Conservation (phyloP, 2,113 vertebrate genomes). For the Atherinomorus stipes region DNA sequence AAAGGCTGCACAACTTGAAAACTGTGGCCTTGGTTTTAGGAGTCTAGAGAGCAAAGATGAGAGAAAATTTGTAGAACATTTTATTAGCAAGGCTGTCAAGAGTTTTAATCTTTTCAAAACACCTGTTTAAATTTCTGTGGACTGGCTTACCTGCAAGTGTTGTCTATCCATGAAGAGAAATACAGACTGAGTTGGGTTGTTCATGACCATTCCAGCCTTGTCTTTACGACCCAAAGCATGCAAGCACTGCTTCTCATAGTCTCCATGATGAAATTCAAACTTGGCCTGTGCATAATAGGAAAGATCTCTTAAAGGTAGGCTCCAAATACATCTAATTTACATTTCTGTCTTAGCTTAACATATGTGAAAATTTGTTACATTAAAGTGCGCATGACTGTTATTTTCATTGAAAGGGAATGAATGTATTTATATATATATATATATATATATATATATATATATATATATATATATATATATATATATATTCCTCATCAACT, state of each 20-base stretch:
- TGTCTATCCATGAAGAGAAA: slow-evolving; percentile 99
- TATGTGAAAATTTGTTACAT: too few species aligned
- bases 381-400: too few species aligned
- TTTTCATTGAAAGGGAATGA: too few species aligned
- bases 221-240: slow-evolving; percentile 97
- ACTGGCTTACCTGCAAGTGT: slow-evolving; percentile 91
- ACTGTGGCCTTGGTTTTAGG: slow-evolving; percentile 99
- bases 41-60: slow-evolving; percentile 84
- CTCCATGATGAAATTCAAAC: slow-evolving; percentile 99
- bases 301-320: neutral
- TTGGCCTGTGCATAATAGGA: slow-evolving; percentile 87
- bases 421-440: too few species aligned
- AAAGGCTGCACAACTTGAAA: slow-evolving; percentile 99
- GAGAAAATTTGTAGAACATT: neutral
- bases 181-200: slow-evolving; percentile 91
- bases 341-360: too few species aligned
- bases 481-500: neutral
- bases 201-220: slow-evolving; percentile 97
- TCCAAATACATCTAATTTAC: too few species aligned
- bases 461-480: too few species aligned
- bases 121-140: neutral
- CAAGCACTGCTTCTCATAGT: slow-evolving; percentile 99
- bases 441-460: too few species aligned
- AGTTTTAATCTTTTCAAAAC: neutral
- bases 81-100: neutral